Conservation (phyloP, 1,140 invertebrate genomes). For the Conus betulinus region DNA sequence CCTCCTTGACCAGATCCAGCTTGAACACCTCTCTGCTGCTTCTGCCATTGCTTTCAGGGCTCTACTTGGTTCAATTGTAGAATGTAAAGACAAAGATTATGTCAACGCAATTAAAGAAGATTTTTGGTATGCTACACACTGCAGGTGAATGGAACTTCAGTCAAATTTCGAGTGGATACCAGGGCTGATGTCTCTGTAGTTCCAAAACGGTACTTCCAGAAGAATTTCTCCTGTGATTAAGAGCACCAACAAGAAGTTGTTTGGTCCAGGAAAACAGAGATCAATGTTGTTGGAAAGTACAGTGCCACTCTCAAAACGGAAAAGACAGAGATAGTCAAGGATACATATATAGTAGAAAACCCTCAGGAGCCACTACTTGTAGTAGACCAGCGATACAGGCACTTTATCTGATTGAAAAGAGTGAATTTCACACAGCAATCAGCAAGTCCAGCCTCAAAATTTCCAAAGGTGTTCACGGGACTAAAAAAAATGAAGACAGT, state of each 20-base stretch:
- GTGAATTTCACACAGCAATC: conserved; percentile 43
- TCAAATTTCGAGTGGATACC: too few species aligned
- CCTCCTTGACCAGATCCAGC: too few species aligned
- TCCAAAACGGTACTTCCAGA: neutral
- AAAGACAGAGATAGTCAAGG: neutral
- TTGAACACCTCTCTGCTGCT: too few species aligned
- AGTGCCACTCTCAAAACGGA: neutral
- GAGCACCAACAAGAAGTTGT: conserved; percentile 9
- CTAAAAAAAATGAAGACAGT: conserved; percentile 15
- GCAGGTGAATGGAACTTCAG: too few species aligned
- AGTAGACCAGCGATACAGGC: neutral
- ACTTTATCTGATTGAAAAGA: conserved; percentile 46
- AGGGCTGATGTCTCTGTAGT: conserved; percentile 16
- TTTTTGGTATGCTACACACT: too few species aligned
- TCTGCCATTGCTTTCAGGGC: too few species aligned
- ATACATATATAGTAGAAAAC: neutral
- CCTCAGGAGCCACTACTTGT: conserved; percentile 10
- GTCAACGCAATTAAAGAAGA: too few species aligned
- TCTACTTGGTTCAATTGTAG: neutral
- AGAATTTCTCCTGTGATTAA: conserved; percentile 22
- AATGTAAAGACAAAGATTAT: too few species aligned
- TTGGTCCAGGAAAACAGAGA: neutral
- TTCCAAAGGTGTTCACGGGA: conserved; percentile 12
- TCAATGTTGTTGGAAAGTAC: neutral
- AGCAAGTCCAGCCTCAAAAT: neutral